These are phyloP conservation scores for Bovichtus diacanthus DNA, from an alignment of 2,797 vertebrate species.

Conservation along the genomic window DNA sequence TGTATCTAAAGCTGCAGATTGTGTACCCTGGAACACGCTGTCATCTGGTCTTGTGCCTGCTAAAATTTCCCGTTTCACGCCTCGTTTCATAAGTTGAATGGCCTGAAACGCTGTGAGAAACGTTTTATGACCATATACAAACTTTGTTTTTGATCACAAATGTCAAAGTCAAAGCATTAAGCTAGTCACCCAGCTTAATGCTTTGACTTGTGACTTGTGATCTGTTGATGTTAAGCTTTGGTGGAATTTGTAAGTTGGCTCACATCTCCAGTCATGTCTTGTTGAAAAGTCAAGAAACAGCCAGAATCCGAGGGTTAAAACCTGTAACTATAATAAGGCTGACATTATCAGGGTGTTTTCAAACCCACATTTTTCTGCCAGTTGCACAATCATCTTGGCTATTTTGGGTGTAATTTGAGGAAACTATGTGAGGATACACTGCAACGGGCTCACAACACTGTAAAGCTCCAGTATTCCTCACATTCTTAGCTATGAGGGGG, in stretches of 20 bases:
- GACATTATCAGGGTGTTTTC: conserved; percentile 1
- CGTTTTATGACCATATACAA: conserved; percentile 1
- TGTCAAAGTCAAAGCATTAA: conserved; percentile 26
- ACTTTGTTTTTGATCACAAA: conserved; percentile 8
- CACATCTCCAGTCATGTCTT: conserved; percentile 22
- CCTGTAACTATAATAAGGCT: conserved; percentile 38
- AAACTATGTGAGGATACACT: background rate
- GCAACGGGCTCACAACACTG: background rate
- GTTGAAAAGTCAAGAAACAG: conserved; percentile 16
- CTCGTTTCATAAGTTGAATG: background rate
- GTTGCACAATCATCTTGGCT: conserved; percentile 7
- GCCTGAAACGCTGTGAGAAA: background rate
- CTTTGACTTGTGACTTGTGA: no score
- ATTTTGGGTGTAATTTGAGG: conserved; percentile 11
- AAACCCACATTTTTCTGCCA: background rate
- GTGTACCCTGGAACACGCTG: conserved; percentile 3
- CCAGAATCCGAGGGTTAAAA: conserved; percentile 16
- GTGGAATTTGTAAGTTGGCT: conserved; percentile 52
- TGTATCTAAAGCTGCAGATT: background rate
- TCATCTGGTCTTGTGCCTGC: conserved; percentile 5
- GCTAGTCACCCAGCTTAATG: conserved; percentile 13
- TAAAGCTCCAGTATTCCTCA: background rate
- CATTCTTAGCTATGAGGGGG: conserved; percentile 15
- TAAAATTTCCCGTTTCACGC: no score
- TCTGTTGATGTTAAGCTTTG: conserved; percentile 47